Percentiles rank a stretch among this genome's conserved stretches.
These are phyloP conservation scores for Ips typographus DNA, from an alignment of 1,140 invertebrate genomes.

Conservation along the genomic window DNA sequence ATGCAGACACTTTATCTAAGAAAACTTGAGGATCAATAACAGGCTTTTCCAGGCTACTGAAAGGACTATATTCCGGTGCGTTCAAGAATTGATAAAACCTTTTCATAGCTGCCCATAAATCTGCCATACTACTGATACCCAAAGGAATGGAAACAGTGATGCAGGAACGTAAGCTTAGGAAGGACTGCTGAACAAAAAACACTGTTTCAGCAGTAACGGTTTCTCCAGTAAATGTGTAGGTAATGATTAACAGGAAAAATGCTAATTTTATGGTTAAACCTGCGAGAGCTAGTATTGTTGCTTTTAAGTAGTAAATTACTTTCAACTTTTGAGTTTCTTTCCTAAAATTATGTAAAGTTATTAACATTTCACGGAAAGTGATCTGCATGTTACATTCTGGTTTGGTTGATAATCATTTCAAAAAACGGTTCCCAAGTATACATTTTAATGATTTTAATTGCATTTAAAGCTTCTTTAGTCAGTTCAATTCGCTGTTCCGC, in stretches of 20 bases:
- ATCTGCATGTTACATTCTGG: constrained; percentile 35
- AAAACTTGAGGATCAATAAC: constrained; percentile 35
- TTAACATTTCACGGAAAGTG: neutral
- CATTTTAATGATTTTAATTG: constrained; percentile 86
- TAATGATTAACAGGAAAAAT: constrained; percentile 61
- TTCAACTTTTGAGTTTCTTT: constrained; percentile 42
- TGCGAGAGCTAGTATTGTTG: constrained; percentile 38
- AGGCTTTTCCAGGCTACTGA: constrained; percentile 8
- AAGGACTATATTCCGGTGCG: constrained; percentile 27
- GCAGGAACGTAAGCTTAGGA: constrained; percentile 69
- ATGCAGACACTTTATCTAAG: constrained; percentile 35
- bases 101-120: constrained; percentile 45
- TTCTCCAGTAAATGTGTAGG: constrained; percentile 68
- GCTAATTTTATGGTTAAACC: constrained; percentile 68
- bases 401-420: constrained; percentile 59
- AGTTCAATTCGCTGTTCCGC: constrained; percentile 83
- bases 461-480: constrained; percentile 82
- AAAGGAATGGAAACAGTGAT: constrained; percentile 75
- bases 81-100: constrained; percentile 37
- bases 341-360: constrained; percentile 30
- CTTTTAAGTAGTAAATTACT: constrained; percentile 44
- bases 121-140: constrained; percentile 61
- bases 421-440: constrained; percentile 85
- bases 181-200: constrained; percentile 74
- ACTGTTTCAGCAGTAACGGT: constrained; percentile 74